Base-by-base conservation (phyloP, 2,797 vertebrate species). In the Philypnodon macrostomus region DNA sequence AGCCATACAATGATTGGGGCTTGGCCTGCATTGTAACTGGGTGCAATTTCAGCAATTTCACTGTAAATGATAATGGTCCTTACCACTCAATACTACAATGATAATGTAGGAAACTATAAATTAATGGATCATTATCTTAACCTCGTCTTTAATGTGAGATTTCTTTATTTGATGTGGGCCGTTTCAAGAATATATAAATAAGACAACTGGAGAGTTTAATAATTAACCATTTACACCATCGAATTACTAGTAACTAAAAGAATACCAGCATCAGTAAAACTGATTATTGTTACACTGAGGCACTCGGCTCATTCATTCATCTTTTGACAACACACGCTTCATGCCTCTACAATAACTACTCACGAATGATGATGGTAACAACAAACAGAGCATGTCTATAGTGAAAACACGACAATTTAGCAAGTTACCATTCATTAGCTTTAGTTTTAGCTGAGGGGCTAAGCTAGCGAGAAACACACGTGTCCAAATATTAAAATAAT, bases 391-490 rank as follows among this genome's bases (percentile, higher is more conserved):
- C 11, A 6, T 17, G 15, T 7, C 1, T 18, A 13, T 6, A 10
- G 32, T 33, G 32, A 2, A 33, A 60, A 36, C 30, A 19, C 41
- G n/a, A n/a, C 10, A 53, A 11, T 29, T 18, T 12, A 41, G 26
- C 10, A 30, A 57, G 35, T 42, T 54, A 59, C 30, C 52, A 13
- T 41, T 39, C 35, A 66, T 27, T 63, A 80, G 67, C 71, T 32
- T 24, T 63, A 60, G 55, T 72, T 76, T 49, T 79, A 82, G 63
- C 70, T 39, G 44, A 27, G 50, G 47, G 26, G 67, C 63, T 73
- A 75, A 41, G 51, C 60, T 41, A 59, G 72, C 80, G 57, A 67
- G 47, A 74, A 12, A 58, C 78, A 90, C 89, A 90, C 88, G 89
- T 91, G 89, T 87, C 77, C 66, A 79, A 47, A 67, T 44, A 34